Base-by-base conservation (phyloP, 2,888 invertebrate species). In the Leuctra nigra region DNA sequence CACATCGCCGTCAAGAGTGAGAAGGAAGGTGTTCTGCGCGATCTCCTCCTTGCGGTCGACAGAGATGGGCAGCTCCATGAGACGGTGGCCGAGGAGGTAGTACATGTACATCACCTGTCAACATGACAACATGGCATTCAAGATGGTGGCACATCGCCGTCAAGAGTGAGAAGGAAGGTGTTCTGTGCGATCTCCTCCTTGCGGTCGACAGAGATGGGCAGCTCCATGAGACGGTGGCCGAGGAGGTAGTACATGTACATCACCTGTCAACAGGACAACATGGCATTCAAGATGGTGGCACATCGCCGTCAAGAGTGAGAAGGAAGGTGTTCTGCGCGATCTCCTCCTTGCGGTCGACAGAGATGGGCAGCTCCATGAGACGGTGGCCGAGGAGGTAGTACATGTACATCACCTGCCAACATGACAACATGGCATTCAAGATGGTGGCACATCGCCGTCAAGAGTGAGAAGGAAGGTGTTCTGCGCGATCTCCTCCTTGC, bases 191-290 rank as follows among this genome's bases (percentile, higher is more conserved):
- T 81, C 2, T 79, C 74, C 60, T 82, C 81, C 67, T 83, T 85
- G 55, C 77, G 74, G 55, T 79, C 77, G 13, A 76, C 75, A 2
- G 78, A 73, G 23, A 81, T 75, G 0, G 78, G 78, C 63, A 81
- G 69, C 64, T 85, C 83, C 83, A 87, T 87, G 50, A 89, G 78
- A 58, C 84, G 83, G 68, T 86, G 84, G 0, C 92, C 92, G 35
- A 93, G 76, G 63, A 93, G 76, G 68, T 91, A 93, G 72, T 92
- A 93, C 92, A 93, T 92, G 72, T 93, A 93, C 92, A 93, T 93
- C 9, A 87, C 87, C 80, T 80, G 59, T 6, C n/a, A n/a, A n/a
- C n/a, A n/a, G n/a, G n/a, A n/a, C n/a, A n/a, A n/a, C n/a, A n/a
- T n/a, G n/a, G n/a, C n/a, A n/a, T n/a, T n/a, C n/a, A n/a, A n/a